phyloP scores from a whole-genome alignment of 2,113 vertebrate genomes.

The Caretta caretta region DNA sequence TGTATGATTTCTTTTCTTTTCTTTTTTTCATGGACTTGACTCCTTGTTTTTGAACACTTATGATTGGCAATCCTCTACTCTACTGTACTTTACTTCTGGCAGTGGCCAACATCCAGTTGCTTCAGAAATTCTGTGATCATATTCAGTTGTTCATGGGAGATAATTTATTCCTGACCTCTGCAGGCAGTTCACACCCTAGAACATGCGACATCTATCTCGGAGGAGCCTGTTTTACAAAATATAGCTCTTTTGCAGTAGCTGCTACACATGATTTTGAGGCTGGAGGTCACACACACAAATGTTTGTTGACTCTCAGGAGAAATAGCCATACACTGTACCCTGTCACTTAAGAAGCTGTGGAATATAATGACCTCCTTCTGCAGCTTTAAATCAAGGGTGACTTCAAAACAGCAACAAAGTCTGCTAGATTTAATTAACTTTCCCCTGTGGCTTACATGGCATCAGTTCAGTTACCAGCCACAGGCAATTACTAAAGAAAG shows the following conservation, averaged over 20 bases:
- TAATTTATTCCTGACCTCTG: neutral
- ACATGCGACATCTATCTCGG: neutral
- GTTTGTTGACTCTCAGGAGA: neutral
- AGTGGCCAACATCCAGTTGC: neutral
- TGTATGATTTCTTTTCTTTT: neutral
- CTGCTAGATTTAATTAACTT: neutral
- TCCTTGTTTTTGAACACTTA: neutral
- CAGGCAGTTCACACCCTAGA: neutral
- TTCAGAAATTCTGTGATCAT: neutral
- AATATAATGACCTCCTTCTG: neutral
- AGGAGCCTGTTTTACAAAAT: neutral
- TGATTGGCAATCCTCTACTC: neutral
- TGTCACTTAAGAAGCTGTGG: neutral
- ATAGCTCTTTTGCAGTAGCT: rapidly evolving
- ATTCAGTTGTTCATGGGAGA: neutral
- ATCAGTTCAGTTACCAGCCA: neutral
- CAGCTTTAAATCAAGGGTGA: neutral
- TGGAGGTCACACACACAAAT: rapidly evolving
- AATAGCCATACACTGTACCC: rapidly evolving
- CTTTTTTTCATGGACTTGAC: neutral
- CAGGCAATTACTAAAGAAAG: neutral
- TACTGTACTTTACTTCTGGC: neutral
- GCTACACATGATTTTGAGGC: neutral
- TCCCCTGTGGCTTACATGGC: neutral
- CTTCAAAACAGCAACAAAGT: neutral